A percentile compares a stretch with the other conserved stretches of the same genome.
These are phyloP conservation scores for Sinonovacula constricta DNA, from an alignment of 1,140 invertebrate genomes.

Conservation along the genomic window DNA sequence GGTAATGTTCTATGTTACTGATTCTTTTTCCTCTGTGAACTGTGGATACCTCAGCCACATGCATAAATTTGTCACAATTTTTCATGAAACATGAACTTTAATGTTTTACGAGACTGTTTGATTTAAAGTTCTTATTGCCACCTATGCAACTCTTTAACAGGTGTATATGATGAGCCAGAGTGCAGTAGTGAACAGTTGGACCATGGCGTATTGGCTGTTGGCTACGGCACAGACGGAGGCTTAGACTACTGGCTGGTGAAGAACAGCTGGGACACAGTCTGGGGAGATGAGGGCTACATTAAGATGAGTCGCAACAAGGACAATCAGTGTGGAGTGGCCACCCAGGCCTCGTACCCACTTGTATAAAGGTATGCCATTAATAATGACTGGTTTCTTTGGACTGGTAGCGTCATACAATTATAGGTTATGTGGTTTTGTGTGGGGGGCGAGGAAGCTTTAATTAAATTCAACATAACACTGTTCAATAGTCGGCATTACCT, in stretches of 20 bases:
- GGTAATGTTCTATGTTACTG: background rate
- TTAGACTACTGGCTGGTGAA: constrained; percentile 83
- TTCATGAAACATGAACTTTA: no score
- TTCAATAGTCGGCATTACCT: no score
- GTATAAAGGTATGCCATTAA: no score
- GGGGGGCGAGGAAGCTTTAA: no score
- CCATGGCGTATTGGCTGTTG: constrained; percentile 81
- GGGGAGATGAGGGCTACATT: constrained; percentile 82
- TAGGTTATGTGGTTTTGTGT: no score
- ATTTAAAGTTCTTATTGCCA: background rate
- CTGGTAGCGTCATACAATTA: no score
- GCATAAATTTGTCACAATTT: background rate
- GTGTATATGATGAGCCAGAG: constrained; percentile 64
- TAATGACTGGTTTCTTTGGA: no score
- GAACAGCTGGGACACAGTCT: constrained; percentile 76
- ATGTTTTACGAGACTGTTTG: no score
- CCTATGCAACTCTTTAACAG: no score
- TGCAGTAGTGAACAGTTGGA: constrained; percentile 72
- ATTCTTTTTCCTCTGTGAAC: no score
- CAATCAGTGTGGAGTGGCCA: constrained; percentile 76
- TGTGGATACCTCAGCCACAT: background rate
- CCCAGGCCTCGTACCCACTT: constrained; percentile 58
- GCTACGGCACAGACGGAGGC: constrained; percentile 82
- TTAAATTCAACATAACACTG: no score
- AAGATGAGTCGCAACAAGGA: constrained; percentile 79